phyloP scores from a whole-genome alignment of 2,797 vertebrate species.

The Coracias cyanogaster region DNA sequence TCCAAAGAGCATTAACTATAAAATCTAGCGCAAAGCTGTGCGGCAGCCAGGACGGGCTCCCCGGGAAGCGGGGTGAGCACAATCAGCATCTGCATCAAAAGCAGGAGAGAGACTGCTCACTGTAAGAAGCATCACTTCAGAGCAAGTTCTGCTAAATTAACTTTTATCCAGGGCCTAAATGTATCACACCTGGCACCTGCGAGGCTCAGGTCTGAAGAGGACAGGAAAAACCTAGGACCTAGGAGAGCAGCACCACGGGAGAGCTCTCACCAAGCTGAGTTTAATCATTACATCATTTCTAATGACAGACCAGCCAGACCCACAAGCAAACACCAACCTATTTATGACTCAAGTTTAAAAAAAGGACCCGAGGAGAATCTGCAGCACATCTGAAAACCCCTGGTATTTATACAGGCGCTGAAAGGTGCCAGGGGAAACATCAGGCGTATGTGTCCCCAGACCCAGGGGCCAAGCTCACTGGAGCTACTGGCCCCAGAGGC shows the following conservation, averaged over 20 bases:
- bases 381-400: neutral
- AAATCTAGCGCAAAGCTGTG: neutral
- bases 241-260: neutral
- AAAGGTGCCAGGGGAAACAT: neutral
- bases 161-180: neutral
- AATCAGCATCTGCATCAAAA: neutral
- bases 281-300: constrained; percentile 18
- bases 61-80: neutral
- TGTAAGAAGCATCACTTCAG: rapidly evolving
- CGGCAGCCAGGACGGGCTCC: neutral
- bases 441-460: neutral
- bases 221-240: neutral
- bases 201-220: neutral
- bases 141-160: neutral
- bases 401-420: constrained; percentile 18
- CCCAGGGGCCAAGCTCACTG: neutral
- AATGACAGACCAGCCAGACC: neutral
- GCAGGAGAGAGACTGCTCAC: neutral
- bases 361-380: neutral
- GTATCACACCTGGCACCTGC: neutral
- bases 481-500: neutral
- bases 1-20: neutral
- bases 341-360: neutral
- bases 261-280: rapidly evolving
- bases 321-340: neutral